Base-by-base conservation (phyloP, 1,140 invertebrate genomes). In the Harlomillsia oculata region DNA sequence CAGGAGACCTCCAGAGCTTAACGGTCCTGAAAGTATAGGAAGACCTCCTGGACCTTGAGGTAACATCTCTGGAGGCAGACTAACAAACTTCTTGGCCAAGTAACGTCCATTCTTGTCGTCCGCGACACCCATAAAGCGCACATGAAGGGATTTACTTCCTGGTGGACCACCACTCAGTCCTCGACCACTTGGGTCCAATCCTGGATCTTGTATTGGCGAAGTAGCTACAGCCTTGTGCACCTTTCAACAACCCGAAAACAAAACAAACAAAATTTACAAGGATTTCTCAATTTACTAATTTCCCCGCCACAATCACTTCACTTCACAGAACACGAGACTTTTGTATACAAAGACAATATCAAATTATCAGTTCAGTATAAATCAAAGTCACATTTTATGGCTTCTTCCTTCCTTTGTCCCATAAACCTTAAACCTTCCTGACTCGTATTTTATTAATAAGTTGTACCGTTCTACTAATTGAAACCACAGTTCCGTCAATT, bases 171-270 rank as follows among this genome's bases (percentile, higher is more conserved):
- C 45, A 55, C 51, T 43, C 21, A 36, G 29, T 26, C 28, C 34
- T 52, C 30, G 18, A 39, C 26, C 37, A 30, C 8, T 52, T 30
- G 45, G 28, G 28, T 58, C 56, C 14, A 59, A 44, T 34, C 57
- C 45, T 25, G 57, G 43, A 23, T 91, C 87, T 72, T 89, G 88
- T 37, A 92, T 91, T 54, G 89, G 89, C 39, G 87, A 91, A 37
- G 88, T 91, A 50, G 87, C 87, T 48, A 91, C 87, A 62, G 84
- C 85, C 71, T 89, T 91, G 73, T 90, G 87, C 40, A 91, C 87
- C 61, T 68, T 61, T 49, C 55, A 62, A 56, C 48, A 30, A 48
- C 45, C 45, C 45, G 45, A 28, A 48, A 46, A 53, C 55, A 40
- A 39, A 25, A 62, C 56, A 59, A 41, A 55, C 45, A n/a, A n/a